Evolutionary conservation across 2,113 vertebrate species (phyloP), one percentile per base, ranked within the genome.

Genomic region (Pteronura brasiliensis): DNA sequence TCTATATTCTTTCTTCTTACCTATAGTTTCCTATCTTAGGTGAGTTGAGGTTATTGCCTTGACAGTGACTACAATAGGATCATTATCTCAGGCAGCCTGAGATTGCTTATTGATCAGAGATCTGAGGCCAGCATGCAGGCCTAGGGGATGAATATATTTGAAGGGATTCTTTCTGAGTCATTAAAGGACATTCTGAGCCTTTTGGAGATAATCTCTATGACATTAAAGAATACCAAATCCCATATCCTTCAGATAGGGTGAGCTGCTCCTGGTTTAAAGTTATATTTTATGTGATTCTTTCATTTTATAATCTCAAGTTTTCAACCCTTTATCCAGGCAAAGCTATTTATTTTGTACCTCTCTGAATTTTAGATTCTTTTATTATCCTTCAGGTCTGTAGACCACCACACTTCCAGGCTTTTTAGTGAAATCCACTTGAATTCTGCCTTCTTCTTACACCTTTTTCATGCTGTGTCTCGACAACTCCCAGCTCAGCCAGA

Each of bases 101-200:
- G 82, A 79, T 6, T 93, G 82, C 25, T 93, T 96, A 93, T 91
- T 86, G 59, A 85, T 88, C 44, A 91, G 59, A 93, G 63, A 97
- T 84, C 57, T 83, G 61, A 90, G 90, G 59, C 72, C 59, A 82
- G 18, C 14, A 69, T 12, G 14, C 25, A 89, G 80, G 47, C 13
- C 15, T 74, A 25, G 5, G 34, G 36, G n/a, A 88, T 77, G 34
- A 93, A 52, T 34, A 92, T 55, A 95, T 85, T 61, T 39, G 52
- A 86, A 7, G 11, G 55, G 25, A 83, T 96, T 95, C 82, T 93
- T 88, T 96, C 77, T 77, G 89, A 87, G 82, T 86, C 71, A 82
- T 8, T 87, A 61, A 85, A 84, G 49, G 74, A 84, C 71, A 88
- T 18, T 27, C 39, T 74, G 47, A 77, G 25, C 21, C 36, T 94